A percentile compares a stretch with the other conserved stretches of the same genome.
Evolutionary conservation across 2,797 vertebrate genomes (phyloP).

Genomic region (Propithecus deckenii): DNA sequence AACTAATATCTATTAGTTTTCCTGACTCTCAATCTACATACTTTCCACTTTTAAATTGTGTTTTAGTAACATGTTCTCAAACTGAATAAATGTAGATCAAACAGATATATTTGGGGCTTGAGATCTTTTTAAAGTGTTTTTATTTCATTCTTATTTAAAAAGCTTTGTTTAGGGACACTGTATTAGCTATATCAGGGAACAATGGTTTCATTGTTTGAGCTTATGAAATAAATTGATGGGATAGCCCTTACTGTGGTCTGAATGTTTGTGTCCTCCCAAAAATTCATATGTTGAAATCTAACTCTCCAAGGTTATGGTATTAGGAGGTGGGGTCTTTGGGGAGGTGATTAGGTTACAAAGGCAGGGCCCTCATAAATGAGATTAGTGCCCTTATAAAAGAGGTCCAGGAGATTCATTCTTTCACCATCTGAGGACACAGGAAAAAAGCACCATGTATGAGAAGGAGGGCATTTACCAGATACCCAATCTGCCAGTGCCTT

Average conservation of each 20-base stretch:
- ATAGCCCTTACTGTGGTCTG: not conserved
- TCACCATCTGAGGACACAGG: not conserved
- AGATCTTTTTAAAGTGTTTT: not conserved
- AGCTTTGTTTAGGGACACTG: not conserved
- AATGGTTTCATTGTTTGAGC: not conserved
- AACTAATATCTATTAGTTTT: not conserved
- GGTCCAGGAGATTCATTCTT: not conserved
- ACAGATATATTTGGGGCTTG: not conserved
- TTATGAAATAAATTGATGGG: not conserved
- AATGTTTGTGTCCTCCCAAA: not conserved
- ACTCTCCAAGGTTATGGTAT: not conserved
- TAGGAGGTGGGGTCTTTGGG: not conserved
- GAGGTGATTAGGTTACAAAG: not conserved
- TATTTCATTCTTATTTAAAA: constrained; percentile 1
- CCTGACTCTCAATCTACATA: not conserved
- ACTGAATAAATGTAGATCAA: not conserved
- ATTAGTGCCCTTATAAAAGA: not conserved
- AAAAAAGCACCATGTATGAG: not conserved
- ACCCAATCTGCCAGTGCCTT: not conserved
- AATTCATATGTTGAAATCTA: not conserved
- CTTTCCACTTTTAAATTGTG: constrained; percentile 4
- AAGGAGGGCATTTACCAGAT: not conserved
- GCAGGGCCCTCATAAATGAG: not conserved
- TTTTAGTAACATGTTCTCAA: not conserved
- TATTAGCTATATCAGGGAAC: not conserved